Evolutionary conservation across 1,140 invertebrate genomes (phyloP).

Genomic region (Marisa cornuarietis): DNA sequence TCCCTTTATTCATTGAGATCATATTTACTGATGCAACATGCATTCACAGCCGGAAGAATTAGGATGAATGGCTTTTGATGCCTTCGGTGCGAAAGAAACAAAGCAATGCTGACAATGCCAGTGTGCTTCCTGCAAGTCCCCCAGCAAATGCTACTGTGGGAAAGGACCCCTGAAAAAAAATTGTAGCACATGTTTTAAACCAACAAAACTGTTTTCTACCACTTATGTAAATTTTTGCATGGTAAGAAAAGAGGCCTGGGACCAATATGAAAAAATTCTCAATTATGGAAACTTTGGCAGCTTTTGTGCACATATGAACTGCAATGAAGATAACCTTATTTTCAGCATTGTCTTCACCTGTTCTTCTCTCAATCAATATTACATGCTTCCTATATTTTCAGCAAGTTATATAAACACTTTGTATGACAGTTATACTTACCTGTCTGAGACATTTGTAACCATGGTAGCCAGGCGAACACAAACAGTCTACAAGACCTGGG

Average conservation of each 20-base stretch:
- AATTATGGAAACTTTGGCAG: not conserved
- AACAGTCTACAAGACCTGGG: slow-evolving; percentile 50
- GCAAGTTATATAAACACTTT: not conserved
- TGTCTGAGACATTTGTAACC: slow-evolving; percentile 59
- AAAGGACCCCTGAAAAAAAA: slow-evolving; percentile 49
- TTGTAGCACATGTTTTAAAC: not conserved
- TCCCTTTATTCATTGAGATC: not conserved
- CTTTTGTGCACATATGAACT: not conserved
- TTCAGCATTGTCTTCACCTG: not conserved
- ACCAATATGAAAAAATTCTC: not conserved
- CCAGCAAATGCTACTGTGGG: slow-evolving; percentile 39
- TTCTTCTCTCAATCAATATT: too few species aligned
- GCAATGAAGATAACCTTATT: not conserved
- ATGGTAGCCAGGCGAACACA: slow-evolving; percentile 54
- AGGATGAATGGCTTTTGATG: slow-evolving; percentile 22
- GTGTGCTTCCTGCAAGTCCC: slow-evolving; percentile 34
- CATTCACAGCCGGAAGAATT: not conserved
- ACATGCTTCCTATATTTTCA: not conserved
- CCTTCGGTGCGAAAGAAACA: slow-evolving; percentile 44
- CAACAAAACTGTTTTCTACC: not conserved
- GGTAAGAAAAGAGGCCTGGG: not conserved
- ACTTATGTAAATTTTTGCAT: not conserved
- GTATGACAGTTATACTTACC: slow-evolving; percentile 33
- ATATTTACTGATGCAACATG: not conserved
- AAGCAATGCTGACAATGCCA: slow-evolving; percentile 39